Evolutionary conservation across 2,797 vertebrate genomes (phyloP), one percentile per base, ranked within the genome.

Genomic region (Streptopelia turtur): DNA sequence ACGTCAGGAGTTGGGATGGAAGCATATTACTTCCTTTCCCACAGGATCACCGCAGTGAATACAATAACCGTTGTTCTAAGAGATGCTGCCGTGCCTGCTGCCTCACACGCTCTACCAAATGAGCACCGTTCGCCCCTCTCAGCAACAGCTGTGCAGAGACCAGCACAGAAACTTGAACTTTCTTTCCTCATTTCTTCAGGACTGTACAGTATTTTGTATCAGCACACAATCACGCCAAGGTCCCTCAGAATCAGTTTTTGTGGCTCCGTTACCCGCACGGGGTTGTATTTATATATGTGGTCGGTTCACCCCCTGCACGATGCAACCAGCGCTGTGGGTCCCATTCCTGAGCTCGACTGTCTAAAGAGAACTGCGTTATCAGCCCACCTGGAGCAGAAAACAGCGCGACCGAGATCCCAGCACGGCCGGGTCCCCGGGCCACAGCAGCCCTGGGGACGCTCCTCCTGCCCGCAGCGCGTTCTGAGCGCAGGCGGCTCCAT

Each of bases 1-100:
- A 76, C 47, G 63, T 82, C 41, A 47, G 87, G 87, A 95, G 84
- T 74, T 55, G 45, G 83, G 74, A 82, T 80, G 81, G 85, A 86
- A 84, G 49, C 1, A 1, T 24, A 18, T 13, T 41, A 37, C 17
- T 52, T 60, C 72, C 35, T 50, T 91, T 94, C 83, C 80, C 77
- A 35, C 28, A 57, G 74, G 52, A 80, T 20, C 64, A 35, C 66
- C 79, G 64, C 66, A 83, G 45, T 16, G 47, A 72, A 64, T 9
- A 66, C n/a, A 78, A 41, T 12, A 75, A 50, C 50, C 20, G 60
- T 30, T 6, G 1, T 41, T 63, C 45, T 17, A 41, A 25, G 74
- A 63, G 77, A 45, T 24, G 31, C 55, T 50, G 33, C 60, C 0
- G 0, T 13, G 68, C 43, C 31, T 1, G 0, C 53, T 28, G 72